Conservation (phyloP, 2,113 vertebrate genomes). For the Bagarius yarrelli region DNA sequence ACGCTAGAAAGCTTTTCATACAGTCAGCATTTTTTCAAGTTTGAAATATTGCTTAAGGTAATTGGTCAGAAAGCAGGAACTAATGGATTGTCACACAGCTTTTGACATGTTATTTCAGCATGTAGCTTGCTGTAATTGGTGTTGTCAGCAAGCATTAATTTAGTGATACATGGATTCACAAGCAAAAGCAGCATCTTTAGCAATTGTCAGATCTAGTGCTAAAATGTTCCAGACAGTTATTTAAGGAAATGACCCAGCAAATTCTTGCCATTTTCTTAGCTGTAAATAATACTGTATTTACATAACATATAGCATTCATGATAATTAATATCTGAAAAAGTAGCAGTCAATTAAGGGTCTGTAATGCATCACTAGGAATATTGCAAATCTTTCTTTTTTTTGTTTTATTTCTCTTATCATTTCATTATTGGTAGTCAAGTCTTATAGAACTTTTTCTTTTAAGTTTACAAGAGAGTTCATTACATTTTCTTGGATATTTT, state of each 20-base stretch:
- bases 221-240: slow-evolving; percentile 81
- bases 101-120: slow-evolving; percentile 94
- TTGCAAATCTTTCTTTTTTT: not conserved
- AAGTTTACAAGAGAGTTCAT: not conserved
- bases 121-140: slow-evolving; percentile 88
- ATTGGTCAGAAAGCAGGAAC: slow-evolving; percentile 80
- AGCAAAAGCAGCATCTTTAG: slow-evolving; percentile 87
- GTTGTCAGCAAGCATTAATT: slow-evolving; percentile 91
- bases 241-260: slow-evolving; percentile 61
- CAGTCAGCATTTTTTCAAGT: slow-evolving; percentile 72
- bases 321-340: not conserved
- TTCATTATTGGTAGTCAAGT: no score
- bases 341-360: not conserved
- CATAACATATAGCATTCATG: not conserved
- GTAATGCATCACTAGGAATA: not conserved
- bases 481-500: not conserved
- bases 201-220: slow-evolving; percentile 83
- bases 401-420: not conserved
- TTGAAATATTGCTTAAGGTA: slow-evolving; percentile 76
- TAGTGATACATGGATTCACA: slow-evolving; percentile 84
- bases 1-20: slow-evolving; percentile 67
- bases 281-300: not conserved
- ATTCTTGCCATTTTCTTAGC: not conserved
- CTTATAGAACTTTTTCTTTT: not conserved
- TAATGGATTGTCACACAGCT: slow-evolving; percentile 88